Evolutionary conservation across 2,113 vertebrate species (phyloP), one percentile per base, ranked within the genome.

Genomic region (Bambusicola thoracicus): DNA sequence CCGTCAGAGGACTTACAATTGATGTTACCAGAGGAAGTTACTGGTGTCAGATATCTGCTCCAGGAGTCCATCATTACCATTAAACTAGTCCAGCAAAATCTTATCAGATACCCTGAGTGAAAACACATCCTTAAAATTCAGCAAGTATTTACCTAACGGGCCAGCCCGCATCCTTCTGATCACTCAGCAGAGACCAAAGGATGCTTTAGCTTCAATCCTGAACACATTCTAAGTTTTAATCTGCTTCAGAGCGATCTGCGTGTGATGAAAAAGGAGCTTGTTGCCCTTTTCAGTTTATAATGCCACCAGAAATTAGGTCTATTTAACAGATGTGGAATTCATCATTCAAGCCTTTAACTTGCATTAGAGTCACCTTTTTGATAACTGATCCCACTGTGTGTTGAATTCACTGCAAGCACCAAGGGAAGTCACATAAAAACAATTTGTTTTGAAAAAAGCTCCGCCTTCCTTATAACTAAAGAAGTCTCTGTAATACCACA

Each of bases 251-350:
- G 73, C 91, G 81, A 75, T 80, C 61, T 75, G 46, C 1, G 0
- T 58, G 65, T 73, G 89, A 94, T 96, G 95, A 97, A 95, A 89
- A 96, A 96, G 58, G 92, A 96, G 93, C 91, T 58, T 92, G 90
- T 88, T 97, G 96, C 95, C 96, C 97, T 97, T 97, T 97, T 96
- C 96, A 95, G 95, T 97, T 97, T 97, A 96, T 97, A 97, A 97
- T 97, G 97, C 89, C 97, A 96, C 91, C 88, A 92, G 95, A 96
- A 97, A 95, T 94, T 95, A 95, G 92, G 72, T 87, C 94, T 94
- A 20, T 90, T 87, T 94, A 96, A 94, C 97, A 97, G 96, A 96
- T 97, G 96, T 93, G 86, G 38, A 90, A 96, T 85, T 82, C 86
- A 96, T 96, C 94, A 94, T 94, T 96, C 93, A 88, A 96, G 94